Base-by-base conservation (phyloP, 2,113 vertebrate genomes). In the Larimichthys polyactis region DNA sequence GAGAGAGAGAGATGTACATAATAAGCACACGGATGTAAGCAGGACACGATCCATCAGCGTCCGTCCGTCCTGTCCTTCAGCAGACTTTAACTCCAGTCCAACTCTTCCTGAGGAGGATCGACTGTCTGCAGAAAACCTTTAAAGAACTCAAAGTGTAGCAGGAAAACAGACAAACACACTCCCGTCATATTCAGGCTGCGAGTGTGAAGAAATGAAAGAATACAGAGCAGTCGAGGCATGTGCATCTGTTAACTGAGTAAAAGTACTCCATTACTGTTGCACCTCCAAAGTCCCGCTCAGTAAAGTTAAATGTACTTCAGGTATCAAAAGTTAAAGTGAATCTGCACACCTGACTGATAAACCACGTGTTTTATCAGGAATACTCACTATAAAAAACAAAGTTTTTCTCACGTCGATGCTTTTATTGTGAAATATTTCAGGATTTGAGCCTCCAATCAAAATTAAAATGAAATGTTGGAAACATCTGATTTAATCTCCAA, bases 21-120 rank as follows among this genome's bases (percentile, higher is more conserved):
- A 67, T 1, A 77, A 86, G 84, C 85, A 83, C 81, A 86, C 16
- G 20, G 55, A 17, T 36, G 17, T 54, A 46, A 68, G 20, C 14
- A 2, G 67, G 14, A 46, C n/a, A 19, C 40, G 20, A 36, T 36
- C 32, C 32, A 36, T 36, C 32, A 36, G 3, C 29, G 4, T 32
- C 32, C 32, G 32, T 32, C 32, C 17, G 51, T 29, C 32, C 32
- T 36, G 32, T 36, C 32, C 32, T 36, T 7, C 7, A 36, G 32
- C 36, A 36, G 36, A 8, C 36, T 36, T 36, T 36, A 36, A 36
- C 36, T 36, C 36, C 36, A 36, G 36, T 69, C 15, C 22, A 12
- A n/a, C 60, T 63, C 36, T 64, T 44, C 36, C 5, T n/a, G 46
- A 15, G 22, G 60, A 79, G 10, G 14, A 49, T 16, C 6, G 7